These are phyloP conservation scores for Ammospiza nelsoni DNA, from an alignment of 2,113 vertebrate species.

Conservation along the genomic window DNA sequence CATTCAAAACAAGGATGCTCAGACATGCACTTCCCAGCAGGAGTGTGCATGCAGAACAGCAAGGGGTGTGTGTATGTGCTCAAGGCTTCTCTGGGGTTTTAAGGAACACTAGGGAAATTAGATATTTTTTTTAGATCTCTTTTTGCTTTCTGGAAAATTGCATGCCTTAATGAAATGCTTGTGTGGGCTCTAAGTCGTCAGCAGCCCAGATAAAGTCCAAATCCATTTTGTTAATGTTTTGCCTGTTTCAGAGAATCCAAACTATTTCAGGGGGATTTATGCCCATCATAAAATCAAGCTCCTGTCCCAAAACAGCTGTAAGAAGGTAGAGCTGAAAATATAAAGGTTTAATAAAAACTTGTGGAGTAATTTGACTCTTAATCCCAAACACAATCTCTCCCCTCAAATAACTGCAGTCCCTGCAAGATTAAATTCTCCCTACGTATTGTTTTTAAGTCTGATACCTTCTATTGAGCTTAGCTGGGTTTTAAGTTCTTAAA, in stretches of 20 bases:
- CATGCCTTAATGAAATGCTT: constrained; percentile 19
- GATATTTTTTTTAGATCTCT: not conserved
- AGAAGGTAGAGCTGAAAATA: constrained; percentile 34
- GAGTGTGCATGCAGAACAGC: not conserved
- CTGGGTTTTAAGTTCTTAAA: constrained; percentile 61
- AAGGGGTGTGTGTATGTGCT: accelerated
- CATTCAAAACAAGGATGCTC: not conserved
- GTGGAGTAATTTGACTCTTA: constrained; percentile 50
- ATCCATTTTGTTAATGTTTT: constrained; percentile 15
- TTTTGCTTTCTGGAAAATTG: not conserved
- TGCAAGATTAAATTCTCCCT: constrained; percentile 57
- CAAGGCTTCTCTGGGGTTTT: not conserved
- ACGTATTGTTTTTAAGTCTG: constrained; percentile 49
- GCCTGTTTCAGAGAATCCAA: not conserved
- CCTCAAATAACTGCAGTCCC: constrained; percentile 25
- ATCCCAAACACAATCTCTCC: constrained; percentile 51
- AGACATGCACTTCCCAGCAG: accelerated
- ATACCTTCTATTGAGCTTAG: constrained; percentile 53
- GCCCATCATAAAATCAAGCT: not conserved
- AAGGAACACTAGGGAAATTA: not conserved
- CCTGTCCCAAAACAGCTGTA: not conserved
- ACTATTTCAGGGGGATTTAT: not conserved
- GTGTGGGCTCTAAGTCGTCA: not conserved
- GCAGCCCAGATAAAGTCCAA: constrained; percentile 1
- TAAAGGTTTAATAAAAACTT: constrained; percentile 49